Percentiles rank a stretch among this genome's conserved stretches.
Evolutionary conservation across 2,113 vertebrate genomes (phyloP).

Genomic region (Dryoscopus gambensis): DNA sequence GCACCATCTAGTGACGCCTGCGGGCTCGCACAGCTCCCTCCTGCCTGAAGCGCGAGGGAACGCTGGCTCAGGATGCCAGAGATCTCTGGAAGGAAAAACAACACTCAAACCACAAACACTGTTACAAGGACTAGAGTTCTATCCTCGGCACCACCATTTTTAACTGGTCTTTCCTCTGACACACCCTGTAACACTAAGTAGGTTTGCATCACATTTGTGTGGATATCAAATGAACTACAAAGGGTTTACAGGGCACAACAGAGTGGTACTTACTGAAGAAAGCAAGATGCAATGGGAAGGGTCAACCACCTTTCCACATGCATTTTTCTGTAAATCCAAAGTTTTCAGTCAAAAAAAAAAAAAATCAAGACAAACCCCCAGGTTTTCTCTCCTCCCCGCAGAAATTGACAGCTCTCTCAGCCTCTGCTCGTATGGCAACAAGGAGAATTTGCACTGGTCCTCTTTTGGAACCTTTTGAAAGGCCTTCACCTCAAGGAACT

Average conservation of each 20-base stretch:
- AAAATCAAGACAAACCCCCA: not conserved
- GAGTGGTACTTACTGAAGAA: not conserved
- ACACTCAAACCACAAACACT: not conserved
- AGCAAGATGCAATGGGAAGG: not conserved
- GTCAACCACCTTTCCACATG: not conserved
- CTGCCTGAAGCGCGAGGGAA: not conserved
- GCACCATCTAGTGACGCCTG: slow-evolving; percentile 41
- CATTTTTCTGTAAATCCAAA: not conserved
- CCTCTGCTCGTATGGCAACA: not conserved
- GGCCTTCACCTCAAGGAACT: not conserved
- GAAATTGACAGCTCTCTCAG: not conserved
- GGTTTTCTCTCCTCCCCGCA: not conserved
- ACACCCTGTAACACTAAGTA: accelerated
- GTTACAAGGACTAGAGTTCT: not conserved
- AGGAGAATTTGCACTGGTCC: not conserved
- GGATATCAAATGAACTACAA: not conserved
- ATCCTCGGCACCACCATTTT: not conserved
- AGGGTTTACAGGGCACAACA: not conserved
- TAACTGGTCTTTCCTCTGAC: not conserved
- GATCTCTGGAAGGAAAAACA: not conserved
- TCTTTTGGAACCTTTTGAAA: not conserved
- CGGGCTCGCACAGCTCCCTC: not conserved
- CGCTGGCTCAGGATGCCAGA: not conserved
- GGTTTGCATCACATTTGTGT: not conserved
- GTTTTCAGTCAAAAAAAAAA: not conserved